These are phyloP conservation scores for Drosophila kikkawai DNA, from an alignment of 1,140 invertebrate species.

Conservation along the genomic window DNA sequence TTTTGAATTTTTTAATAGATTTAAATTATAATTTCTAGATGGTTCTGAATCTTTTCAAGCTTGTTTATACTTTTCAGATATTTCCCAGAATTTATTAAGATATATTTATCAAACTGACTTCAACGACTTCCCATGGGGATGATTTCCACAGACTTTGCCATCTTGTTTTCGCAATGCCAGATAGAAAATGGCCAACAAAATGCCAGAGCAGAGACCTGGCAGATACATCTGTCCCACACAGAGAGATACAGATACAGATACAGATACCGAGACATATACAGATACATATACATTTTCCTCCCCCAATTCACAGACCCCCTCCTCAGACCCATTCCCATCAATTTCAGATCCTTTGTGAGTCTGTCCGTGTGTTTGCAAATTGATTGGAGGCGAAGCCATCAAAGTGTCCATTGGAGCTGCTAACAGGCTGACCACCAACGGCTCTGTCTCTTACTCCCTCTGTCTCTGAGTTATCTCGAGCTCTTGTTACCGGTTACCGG, in stretches of 20 bases:
- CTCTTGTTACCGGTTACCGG: conserved; percentile 15
- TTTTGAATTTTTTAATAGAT: background rate
- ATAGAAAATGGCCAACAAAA: conserved; percentile 28
- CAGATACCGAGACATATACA: conserved; percentile 7
- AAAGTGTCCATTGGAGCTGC: conserved; percentile 48
- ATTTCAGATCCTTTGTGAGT: conserved; percentile 30
- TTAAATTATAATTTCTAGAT: background rate
- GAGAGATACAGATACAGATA: conserved; percentile 1
- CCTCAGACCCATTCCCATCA: background rate
- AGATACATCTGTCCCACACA: conserved; percentile 29
- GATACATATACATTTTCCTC: conserved; percentile 18
- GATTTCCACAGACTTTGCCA: conserved; percentile 6
- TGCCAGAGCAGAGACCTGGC: conserved; percentile 14
- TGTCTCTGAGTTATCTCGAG: background rate
- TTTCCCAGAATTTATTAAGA: background rate
- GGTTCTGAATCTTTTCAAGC: too few relatives aligned
- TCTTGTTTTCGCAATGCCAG: conserved; percentile 26
- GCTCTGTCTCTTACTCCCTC: background rate
- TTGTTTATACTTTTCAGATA: background rate
- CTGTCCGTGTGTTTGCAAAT: conserved; percentile 28
- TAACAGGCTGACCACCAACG: conserved; percentile 43
- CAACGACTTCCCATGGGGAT: background rate
- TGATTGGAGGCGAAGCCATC: conserved; percentile 50
- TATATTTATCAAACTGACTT: background rate
- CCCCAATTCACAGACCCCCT: background rate